phyloP scores from a whole-genome alignment of 2,888 invertebrate species.

The Coecobrya sp. region DNA sequence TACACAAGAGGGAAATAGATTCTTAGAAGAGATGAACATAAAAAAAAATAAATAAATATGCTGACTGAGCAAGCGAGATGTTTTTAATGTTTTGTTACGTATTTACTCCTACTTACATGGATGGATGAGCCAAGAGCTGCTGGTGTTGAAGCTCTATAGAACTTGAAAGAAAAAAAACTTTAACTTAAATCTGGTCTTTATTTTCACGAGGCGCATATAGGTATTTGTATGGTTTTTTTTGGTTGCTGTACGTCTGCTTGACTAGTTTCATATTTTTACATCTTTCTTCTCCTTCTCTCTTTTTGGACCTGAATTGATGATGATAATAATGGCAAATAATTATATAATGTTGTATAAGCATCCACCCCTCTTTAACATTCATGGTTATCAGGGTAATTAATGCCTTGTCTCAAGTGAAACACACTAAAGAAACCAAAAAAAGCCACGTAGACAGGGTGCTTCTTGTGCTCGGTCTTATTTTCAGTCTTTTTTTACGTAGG shows the following conservation, averaged over 20 bases:
- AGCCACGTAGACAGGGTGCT: conserved; percentile 45
- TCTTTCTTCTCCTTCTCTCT: conserved; percentile 23
- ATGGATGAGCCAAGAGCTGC: conserved; percentile 11
- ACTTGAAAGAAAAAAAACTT: background rate
- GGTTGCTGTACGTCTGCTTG: background rate
- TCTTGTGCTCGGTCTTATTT: conserved; percentile 5
- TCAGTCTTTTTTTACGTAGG: conserved; percentile 17
- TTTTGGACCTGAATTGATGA: conserved; percentile 53
- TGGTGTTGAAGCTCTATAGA: conserved; percentile 20
- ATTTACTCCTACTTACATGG: conserved; percentile 60
- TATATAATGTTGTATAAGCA: conserved; percentile 76
- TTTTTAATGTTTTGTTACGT: conserved; percentile 24
- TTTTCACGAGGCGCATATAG: conserved; percentile 22
- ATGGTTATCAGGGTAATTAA: conserved; percentile 80
- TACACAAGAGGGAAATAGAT: conserved; percentile 38
- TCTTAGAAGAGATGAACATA: conserved; percentile 54
- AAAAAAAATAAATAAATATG: conserved; percentile 55
- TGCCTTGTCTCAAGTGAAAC: conserved; percentile 75
- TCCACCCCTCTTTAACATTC: conserved; percentile 81
- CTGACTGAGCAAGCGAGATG: background rate
- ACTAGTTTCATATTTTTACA: conserved; percentile 14
- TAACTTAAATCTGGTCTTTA: conserved; percentile 33
- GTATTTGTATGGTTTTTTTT: background rate
- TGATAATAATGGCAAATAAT: conserved; percentile 80
- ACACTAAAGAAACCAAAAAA: conserved; percentile 49